A percentile compares a stretch with the other conserved stretches of the same genome.
Evolutionary conservation across 1,140 invertebrate genomes (phyloP).

Genomic region (Nephila pilipes): DNA sequence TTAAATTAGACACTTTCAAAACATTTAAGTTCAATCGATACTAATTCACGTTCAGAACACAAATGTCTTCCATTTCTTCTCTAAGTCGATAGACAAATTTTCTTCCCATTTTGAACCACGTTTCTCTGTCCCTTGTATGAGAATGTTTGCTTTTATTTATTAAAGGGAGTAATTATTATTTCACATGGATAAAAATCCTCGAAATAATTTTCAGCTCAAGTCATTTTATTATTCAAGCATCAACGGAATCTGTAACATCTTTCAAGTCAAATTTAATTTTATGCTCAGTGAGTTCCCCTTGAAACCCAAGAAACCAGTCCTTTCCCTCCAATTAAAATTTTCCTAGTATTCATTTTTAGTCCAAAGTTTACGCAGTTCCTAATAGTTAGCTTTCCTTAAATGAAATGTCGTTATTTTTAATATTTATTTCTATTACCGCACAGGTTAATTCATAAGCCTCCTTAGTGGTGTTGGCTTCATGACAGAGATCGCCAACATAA

Average conservation of each 20-base stretch:
- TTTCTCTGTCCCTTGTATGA: background rate
- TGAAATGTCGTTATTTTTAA: background rate
- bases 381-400: conserved; percentile 48
- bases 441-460: conserved; percentile 19
- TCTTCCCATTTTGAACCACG: background rate
- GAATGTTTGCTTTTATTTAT: background rate
- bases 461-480: background rate
- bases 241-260: background rate
- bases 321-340: background rate
- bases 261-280: conserved; percentile 21
- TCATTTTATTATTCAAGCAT: background rate
- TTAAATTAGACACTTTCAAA: no score
- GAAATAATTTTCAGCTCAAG: background rate
- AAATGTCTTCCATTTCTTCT: background rate
- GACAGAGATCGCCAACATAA: conserved; percentile 15
- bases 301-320: background rate
- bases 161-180: no score
- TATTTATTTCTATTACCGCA: conserved; percentile 23
- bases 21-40: background rate
- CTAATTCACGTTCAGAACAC: conserved; percentile 14
- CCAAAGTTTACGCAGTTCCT: conserved; percentile 11
- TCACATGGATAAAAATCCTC: no score
- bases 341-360: background rate
- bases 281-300: background rate
- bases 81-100: background rate